These are phyloP conservation scores for Endomychus coccineus DNA, from an alignment of 2,888 invertebrate genomes.

Conservation along the genomic window DNA sequence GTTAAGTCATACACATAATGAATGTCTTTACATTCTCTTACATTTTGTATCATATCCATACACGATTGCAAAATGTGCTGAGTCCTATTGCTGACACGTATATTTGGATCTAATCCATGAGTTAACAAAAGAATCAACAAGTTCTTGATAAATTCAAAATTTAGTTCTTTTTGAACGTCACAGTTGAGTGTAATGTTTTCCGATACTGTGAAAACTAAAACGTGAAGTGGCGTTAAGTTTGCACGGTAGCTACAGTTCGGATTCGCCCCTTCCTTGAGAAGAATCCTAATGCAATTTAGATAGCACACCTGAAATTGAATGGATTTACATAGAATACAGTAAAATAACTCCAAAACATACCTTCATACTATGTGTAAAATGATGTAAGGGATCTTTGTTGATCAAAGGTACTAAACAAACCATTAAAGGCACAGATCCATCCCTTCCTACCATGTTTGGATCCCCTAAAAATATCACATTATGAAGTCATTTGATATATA, in stretches of 20 bases:
- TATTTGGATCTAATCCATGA: slow-evolving; percentile 61
- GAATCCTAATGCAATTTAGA: slow-evolving; percentile 59
- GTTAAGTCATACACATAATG: slow-evolving; percentile 63
- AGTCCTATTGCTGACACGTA: slow-evolving; percentile 51
- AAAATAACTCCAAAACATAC: too few species aligned
- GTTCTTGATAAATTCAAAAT: slow-evolving; percentile 64
- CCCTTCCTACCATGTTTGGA: slow-evolving; percentile 63
- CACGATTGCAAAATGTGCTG: slow-evolving; percentile 65
- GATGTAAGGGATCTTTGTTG: slow-evolving; percentile 65
- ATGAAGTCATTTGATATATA: not conserved
- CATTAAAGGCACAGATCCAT: slow-evolving; percentile 67
- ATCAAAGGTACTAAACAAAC: slow-evolving; percentile 66
- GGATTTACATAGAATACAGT: slow-evolving; percentile 1
- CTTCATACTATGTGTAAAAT: slow-evolving; percentile 68
- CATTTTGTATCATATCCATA: slow-evolving; percentile 62
- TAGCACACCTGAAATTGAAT: slow-evolving; percentile 54
- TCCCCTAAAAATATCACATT: slow-evolving; percentile 41
- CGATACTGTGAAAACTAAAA: slow-evolving; percentile 62
- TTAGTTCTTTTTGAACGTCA: slow-evolving; percentile 58
- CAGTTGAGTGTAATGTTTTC: slow-evolving; percentile 63
- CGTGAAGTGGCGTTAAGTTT: slow-evolving; percentile 61
- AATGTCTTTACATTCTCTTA: slow-evolving; percentile 58
- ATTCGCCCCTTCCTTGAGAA: slow-evolving; percentile 64
- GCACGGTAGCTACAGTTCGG: slow-evolving; percentile 64
- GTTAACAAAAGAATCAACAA: slow-evolving; percentile 57